Evolutionary conservation across 2,113 vertebrate species (phyloP).

Genomic region (Microcebus jonahi): DNA sequence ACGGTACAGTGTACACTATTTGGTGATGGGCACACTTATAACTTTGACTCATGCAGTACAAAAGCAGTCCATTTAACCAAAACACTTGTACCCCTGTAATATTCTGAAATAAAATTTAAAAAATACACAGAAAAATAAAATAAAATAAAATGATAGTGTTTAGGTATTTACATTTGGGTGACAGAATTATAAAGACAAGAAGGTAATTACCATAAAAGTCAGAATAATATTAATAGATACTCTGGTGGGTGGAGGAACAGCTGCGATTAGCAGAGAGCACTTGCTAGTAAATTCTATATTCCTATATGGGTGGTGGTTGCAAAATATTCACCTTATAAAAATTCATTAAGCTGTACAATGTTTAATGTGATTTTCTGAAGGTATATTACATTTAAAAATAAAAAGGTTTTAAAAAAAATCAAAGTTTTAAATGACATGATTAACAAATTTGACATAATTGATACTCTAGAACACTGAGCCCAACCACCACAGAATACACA

Average conservation of each 20-base stretch:
- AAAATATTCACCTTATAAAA: background rate
- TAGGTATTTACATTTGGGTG: background rate
- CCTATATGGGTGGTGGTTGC: too few species aligned
- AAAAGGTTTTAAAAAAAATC: background rate
- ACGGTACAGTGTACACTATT: too few species aligned
- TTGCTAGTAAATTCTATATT: background rate
- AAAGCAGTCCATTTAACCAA: too few species aligned
- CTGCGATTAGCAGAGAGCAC: background rate
- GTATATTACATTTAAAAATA: background rate
- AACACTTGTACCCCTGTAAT: too few species aligned
- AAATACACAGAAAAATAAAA: too few species aligned
- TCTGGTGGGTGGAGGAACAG: background rate
- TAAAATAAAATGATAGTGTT: background rate
- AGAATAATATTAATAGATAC: background rate
- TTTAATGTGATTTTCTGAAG: background rate
- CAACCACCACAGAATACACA: background rate
- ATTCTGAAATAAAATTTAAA: too few species aligned
- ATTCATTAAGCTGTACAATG: background rate
- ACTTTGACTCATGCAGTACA: too few species aligned
- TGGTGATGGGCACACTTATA: too few species aligned
- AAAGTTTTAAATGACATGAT: background rate
- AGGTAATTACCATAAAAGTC: background rate
- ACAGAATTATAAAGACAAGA: background rate
- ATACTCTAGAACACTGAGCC: background rate
- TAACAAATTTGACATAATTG: background rate